phyloP scores from a whole-genome alignment of 2,797 vertebrate genomes.

The Aeoliscus strigatus region DNA sequence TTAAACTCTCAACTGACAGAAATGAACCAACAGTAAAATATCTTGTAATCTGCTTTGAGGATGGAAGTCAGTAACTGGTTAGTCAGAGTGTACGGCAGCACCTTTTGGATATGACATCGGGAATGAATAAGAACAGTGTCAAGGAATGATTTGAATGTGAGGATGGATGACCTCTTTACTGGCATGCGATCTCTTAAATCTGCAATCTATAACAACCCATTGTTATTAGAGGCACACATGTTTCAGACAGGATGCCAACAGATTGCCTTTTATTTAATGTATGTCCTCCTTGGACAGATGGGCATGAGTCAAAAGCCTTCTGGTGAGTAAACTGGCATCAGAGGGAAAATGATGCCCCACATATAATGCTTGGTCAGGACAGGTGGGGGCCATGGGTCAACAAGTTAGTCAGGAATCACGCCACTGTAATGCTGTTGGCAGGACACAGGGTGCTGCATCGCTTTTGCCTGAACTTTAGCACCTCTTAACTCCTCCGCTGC shows the following conservation, averaged over 20 bases:
- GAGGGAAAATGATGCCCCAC: slow-evolving; percentile 44
- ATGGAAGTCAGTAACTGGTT: too few species aligned
- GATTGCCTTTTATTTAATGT: slow-evolving; percentile 70
- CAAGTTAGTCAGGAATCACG: slow-evolving; percentile 74
- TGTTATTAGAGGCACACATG: too few species aligned
- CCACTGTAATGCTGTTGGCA: slow-evolving; percentile 73
- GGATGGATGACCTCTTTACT: too few species aligned
- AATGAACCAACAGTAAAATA: too few species aligned
- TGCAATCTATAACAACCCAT: too few species aligned
- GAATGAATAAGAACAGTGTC: too few species aligned
- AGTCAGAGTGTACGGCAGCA: too few species aligned
- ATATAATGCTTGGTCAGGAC: slow-evolving; percentile 68
- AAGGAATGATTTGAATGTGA: too few species aligned
- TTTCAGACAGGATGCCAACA: slow-evolving; percentile 56
- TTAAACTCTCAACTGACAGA: too few species aligned
- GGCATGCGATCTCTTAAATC: too few species aligned
- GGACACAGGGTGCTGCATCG: slow-evolving; percentile 69
- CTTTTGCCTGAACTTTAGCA: slow-evolving; percentile 79
- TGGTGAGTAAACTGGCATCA: slow-evolving; percentile 67
- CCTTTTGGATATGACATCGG: too few species aligned
- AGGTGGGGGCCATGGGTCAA: slow-evolving; percentile 78
- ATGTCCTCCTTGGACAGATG: slow-evolving; percentile 77
- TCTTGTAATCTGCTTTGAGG: too few species aligned
- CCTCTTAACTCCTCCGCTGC: slow-evolving; percentile 78
- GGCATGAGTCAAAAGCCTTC: slow-evolving; percentile 83